These are phyloP conservation scores for Phyllostomus hastatus DNA, from an alignment of 2,113 vertebrate genomes.

Conservation along the genomic window DNA sequence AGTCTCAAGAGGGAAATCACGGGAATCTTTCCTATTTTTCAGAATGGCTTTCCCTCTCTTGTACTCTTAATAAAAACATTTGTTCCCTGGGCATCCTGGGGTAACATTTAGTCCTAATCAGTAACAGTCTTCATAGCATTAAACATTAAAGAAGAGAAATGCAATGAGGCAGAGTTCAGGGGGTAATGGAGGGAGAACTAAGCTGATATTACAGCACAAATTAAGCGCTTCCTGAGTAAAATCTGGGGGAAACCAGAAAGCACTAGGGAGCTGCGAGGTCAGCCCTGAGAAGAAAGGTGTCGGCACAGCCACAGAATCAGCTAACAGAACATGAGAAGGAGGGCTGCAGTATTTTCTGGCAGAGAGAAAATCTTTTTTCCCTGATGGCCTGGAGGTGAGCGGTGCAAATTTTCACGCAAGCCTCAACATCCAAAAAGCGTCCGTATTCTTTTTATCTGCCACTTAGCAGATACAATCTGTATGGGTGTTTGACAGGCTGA, in stretches of 20 bases:
- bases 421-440: background rate
- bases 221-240: conserved; percentile 26
- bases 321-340: background rate
- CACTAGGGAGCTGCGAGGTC: background rate
- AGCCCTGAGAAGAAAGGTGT: background rate
- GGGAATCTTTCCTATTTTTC: conserved; percentile 65
- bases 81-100: conserved; percentile 50
- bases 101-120: conserved; percentile 66
- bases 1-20: conserved; percentile 60
- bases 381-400: background rate
- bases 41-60: conserved; percentile 60
- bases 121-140: conserved; percentile 63
- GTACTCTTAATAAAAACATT: conserved; percentile 69
- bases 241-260: background rate
- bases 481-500: background rate
- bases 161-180: conserved; percentile 8
- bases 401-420: background rate
- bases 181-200: conserved; percentile 3
- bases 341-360: background rate
- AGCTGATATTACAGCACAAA: background rate
- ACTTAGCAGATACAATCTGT: background rate
- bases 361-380: conserved; percentile 42
- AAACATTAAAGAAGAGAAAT: conserved; percentile 69
- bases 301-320: background rate
- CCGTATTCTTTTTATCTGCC: background rate